Evolutionary conservation across 2,797 vertebrate genomes (phyloP).

Genomic region (Pteropus rufus): DNA sequence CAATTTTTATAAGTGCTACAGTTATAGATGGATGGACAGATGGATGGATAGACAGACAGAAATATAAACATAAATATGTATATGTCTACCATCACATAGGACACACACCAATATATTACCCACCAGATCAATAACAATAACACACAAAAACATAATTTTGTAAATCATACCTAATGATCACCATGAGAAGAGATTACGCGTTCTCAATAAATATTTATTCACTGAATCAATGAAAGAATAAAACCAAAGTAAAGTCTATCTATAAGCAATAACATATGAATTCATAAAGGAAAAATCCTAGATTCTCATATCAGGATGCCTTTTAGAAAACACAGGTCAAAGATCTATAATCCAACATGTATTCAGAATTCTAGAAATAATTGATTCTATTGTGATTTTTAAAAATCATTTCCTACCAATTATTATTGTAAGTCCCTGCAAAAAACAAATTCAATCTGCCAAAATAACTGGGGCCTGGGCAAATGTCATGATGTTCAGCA

Average conservation of each 20-base stretch:
- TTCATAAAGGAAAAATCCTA: constrained; percentile 19
- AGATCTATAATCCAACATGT: not conserved
- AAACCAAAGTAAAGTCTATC: constrained; percentile 32
- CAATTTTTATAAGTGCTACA: not conserved
- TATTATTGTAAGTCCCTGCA: not conserved
- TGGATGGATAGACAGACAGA: not conserved
- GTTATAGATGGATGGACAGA: not conserved
- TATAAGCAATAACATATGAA: not conserved
- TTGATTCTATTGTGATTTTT: not conserved
- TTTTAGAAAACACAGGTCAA: not conserved
- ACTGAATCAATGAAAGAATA: not conserved
- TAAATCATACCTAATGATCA: constrained; percentile 3
- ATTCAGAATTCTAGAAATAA: not conserved
- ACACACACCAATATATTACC: not conserved
- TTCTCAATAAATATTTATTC: not conserved
- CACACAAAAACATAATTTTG: not conserved
- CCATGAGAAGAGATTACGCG: not conserved
- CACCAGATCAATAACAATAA: not conserved
- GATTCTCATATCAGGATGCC: not conserved
- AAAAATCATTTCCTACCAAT: not conserved
- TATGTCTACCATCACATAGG: not conserved
- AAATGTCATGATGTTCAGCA: not conserved
- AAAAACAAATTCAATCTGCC: not conserved
- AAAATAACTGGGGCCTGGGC: not conserved
- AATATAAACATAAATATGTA: not conserved